Conservation (phyloP, 1,140 invertebrate species). For the Euura saliciscinereae region DNA sequence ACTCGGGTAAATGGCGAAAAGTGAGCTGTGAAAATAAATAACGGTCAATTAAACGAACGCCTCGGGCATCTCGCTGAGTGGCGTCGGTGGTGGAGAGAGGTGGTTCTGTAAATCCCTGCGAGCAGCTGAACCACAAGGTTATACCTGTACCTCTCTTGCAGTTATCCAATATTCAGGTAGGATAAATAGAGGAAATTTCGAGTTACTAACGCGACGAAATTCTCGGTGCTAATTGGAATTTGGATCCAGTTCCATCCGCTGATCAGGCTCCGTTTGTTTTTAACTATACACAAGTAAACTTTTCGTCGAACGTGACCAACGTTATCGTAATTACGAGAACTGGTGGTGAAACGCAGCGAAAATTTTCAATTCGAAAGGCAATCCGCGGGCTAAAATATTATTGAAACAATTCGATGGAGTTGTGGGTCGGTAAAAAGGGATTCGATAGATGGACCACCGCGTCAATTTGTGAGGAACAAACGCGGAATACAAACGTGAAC, state of each 20-base stretch:
- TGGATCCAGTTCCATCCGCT: too few relatives aligned
- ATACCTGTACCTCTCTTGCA: too few relatives aligned
- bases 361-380: neutral
- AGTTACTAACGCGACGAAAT: too few relatives aligned
- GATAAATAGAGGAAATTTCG: too few relatives aligned
- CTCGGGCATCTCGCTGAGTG: neutral
- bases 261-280: too few relatives aligned
- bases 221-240: too few relatives aligned
- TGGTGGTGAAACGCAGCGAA: neutral
- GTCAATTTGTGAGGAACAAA: neutral
- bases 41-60: slow-evolving; percentile 2
- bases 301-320: neutral
- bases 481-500: neutral
- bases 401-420: neutral
- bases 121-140: neutral
- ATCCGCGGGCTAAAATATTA: neutral
- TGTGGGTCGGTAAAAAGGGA: neutral
- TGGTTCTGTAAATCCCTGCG: neutral
- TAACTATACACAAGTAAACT: neutral
- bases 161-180: too few relatives aligned
- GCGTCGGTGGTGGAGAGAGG: neutral
- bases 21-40: slow-evolving; percentile 4
- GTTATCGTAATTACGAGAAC: neutral
- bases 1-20: neutral
- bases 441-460: neutral